Base-by-base conservation (phyloP, 2,888 invertebrate species). In the Apodemia duryi region DNA sequence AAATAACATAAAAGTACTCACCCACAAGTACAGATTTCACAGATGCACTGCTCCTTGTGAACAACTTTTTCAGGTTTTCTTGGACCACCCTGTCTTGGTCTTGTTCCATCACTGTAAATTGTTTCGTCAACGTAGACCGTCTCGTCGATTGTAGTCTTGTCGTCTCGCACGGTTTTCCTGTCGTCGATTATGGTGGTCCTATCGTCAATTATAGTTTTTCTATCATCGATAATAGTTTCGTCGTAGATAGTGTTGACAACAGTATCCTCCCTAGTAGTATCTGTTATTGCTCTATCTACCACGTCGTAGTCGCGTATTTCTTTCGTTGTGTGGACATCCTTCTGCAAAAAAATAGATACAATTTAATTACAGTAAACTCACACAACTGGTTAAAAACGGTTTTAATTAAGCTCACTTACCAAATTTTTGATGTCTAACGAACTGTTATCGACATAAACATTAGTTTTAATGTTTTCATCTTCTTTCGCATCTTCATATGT, bases 11-110 rank as follows among this genome's bases (percentile, higher is more conserved):
- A 28, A 63, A 52, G 43, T 63, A 94, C 96, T 95, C 87, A 97
- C 97, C 97, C 97, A 91, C 97, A 97, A 78, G 97, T 97, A 84
- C 97, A 97, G 70, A 97, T 95, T 91, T 97, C 97, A 82, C 97
- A 97, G 77, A 97, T 96, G 84, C 97, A 97, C 84, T 96, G 95
- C 79, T 97, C 97, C 80, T 95, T 95, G 72, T 90, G 84, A 61
- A 82, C 76, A 65, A 72, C 73, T 71, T 86, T 86, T 72, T 89
- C 86, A 65, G 89, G 87, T 81, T 85, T 88, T 78, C 81, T 91
- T 70, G 91, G 90, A 71, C 91, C 90, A 70, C 82, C 86, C 62
- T 78, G 80, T 72, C 79, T 83, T 46, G 86, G 87, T 75, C 80
- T 83, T 73, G 81, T 84, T 82, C 91, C 84, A 71, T 92, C 85